Evolutionary conservation across 1,140 invertebrate species (phyloP).

Genomic region (Listronotus bonariensis): DNA sequence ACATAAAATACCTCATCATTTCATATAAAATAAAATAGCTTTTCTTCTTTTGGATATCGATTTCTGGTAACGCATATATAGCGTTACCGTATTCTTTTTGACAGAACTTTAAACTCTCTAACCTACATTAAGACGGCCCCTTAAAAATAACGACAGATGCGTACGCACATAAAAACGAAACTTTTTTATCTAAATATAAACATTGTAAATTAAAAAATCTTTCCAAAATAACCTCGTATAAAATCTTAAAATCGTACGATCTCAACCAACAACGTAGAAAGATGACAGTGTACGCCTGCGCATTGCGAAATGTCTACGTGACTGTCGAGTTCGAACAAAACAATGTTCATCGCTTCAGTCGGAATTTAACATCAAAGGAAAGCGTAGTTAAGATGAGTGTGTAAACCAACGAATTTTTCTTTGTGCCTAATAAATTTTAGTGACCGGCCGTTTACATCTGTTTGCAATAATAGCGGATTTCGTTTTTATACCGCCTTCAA

Average conservation of each 20-base stretch:
- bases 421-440: conserved; percentile 48
- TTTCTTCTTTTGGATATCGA: no score
- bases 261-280: conserved; percentile 29
- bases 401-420: conserved; percentile 49
- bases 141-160: no score
- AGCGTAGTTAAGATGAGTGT: conserved; percentile 47
- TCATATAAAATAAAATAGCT: no score
- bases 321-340: conserved; percentile 34
- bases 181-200: no score
- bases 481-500: conserved; percentile 21
- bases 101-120: no score
- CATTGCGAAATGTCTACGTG: conserved; percentile 38
- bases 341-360: conserved; percentile 40
- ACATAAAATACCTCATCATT: no score
- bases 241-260: conserved; percentile 45
- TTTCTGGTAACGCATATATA: no score
- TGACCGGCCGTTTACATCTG: conserved; percentile 43
- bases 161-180: no score
- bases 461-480: conserved; percentile 30
- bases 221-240: background rate
- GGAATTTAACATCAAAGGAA: conserved; percentile 52
- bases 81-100: no score
- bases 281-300: conserved; percentile 34
- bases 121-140: no score
- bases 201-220: no score